Evolutionary conservation across 2,797 vertebrate species (phyloP), one percentile per base, ranked within the genome.

Genomic region (Dallia pectoralis): DNA sequence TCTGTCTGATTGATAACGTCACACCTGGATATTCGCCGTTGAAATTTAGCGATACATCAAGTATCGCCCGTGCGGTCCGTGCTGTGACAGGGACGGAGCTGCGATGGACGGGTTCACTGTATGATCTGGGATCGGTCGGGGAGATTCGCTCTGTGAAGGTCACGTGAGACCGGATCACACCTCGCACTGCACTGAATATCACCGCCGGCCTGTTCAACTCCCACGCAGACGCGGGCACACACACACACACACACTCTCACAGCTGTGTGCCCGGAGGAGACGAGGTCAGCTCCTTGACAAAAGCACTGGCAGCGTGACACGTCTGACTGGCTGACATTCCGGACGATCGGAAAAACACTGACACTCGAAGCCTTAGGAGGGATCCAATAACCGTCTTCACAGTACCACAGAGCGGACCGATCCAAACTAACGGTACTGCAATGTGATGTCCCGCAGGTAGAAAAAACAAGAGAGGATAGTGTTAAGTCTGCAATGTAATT

Each of bases 221-320:
- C 11, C 64, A 36, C 53, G 2, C 51, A 51, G 18, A 51, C 0
- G 16, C 51, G 6, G 51, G 51, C 16, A 11, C 49, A 51, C 49
- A n/a, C 49, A 3, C 49, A 53, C 49, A 53, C 49, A 2, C 9
- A 29, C 29, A 5, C 62, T 18, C 8, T 29, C 25, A 2, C 15
- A 12, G 33, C 65, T 44, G 65, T 56, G 79, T 85, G 85, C 85
- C 87, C 81, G 4, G 47, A 79, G 86, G 78, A 78, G 83, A 70
- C 68, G 84, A 87, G 82, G 83, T 82, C 84, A 89, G 82, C 80
- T 63, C 29, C 78, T 83, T 87, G 86, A 87, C 87, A 89, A 70
- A 76, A 72, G 84, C 87, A 85, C 81, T 87, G 90, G 82, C 86
- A 84, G 86, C 85, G 78, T 75, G 81, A 81, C 89, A 87, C 87